Evolutionary conservation across 2,888 invertebrate genomes (phyloP).

Genomic region (Acronicta leporina): DNA sequence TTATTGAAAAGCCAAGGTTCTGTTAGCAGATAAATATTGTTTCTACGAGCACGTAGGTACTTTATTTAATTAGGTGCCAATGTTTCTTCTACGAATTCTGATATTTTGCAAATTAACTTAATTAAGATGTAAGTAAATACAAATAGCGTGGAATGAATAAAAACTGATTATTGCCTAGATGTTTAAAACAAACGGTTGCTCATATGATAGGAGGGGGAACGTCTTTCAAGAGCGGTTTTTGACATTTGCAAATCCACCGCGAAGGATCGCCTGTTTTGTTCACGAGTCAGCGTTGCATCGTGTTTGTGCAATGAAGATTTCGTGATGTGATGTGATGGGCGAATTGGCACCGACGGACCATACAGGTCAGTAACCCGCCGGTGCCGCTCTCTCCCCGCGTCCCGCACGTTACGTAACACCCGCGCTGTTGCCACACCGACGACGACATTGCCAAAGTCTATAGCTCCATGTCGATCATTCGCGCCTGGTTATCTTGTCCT

Average conservation of each 20-base stretch:
- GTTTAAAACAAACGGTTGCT: slow-evolving; percentile 8
- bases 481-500: slow-evolving; percentile 70
- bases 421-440: slow-evolving; percentile 82
- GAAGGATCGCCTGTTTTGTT: slow-evolving; percentile 65
- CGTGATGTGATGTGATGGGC: slow-evolving; percentile 84
- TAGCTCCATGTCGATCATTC: slow-evolving; percentile 71
- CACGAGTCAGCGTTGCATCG: slow-evolving; percentile 64
- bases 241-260: slow-evolving; percentile 65
- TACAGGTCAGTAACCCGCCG: slow-evolving; percentile 82
- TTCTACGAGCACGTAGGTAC: neutral
- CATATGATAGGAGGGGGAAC: slow-evolving; percentile 35
- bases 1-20: slow-evolving; percentile 60
- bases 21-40: slow-evolving; percentile 18
- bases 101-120: slow-evolving; percentile 2
- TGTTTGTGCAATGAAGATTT: slow-evolving; percentile 82
- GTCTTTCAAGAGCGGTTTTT: slow-evolving; percentile 58
- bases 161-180: slow-evolving; percentile 24
- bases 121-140: neutral
- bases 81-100: slow-evolving; percentile 4
- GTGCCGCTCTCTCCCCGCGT: slow-evolving; percentile 66
- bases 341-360: slow-evolving; percentile 86
- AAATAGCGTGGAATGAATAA: slow-evolving; percentile 11
- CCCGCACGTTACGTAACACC: slow-evolving; percentile 76
- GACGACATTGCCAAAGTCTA: slow-evolving; percentile 81
- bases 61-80: neutral